Evolutionary conservation across 2,113 vertebrate species (phyloP).

Genomic region (Ariopsis seemanni): DNA sequence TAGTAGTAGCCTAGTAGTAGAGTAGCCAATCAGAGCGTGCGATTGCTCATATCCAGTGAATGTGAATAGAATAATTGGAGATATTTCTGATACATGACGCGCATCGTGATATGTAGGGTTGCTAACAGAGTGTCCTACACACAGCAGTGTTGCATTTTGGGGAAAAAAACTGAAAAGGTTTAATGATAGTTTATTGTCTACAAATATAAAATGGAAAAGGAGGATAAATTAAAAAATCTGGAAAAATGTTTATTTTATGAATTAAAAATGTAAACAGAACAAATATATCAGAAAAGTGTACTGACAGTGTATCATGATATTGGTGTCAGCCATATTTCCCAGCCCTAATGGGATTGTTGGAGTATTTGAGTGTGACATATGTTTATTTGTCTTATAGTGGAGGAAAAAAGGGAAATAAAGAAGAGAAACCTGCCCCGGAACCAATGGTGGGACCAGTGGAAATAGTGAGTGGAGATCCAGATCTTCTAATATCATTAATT

Average conservation of each 20-base stretch:
- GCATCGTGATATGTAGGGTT: not conserved
- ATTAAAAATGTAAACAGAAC: not conserved
- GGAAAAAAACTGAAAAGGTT: not conserved
- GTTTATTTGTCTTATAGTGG: not conserved
- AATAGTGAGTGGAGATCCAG: slow-evolving; percentile 40
- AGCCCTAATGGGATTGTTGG: not conserved
- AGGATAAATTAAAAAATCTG: not conserved
- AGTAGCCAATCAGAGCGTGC: too few species aligned
- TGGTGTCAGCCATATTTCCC: not conserved
- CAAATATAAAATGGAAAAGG: not conserved
- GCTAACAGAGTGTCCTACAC: too few species aligned
- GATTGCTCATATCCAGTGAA: too few species aligned
- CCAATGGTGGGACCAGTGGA: slow-evolving; percentile 48
- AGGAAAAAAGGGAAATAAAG: slow-evolving; percentile 40
- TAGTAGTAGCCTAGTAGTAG: too few species aligned
- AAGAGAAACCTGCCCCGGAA: slow-evolving; percentile 25
- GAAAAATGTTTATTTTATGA: not conserved
- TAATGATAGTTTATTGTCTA: not conserved
- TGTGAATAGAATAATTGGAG: not conserved
- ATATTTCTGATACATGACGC: not conserved
- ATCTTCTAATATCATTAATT: not conserved
- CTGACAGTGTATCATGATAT: not conserved
- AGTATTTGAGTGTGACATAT: not conserved
- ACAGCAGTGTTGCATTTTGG: not conserved
- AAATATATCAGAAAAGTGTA: not conserved